Evolutionary conservation across 2,797 vertebrate genomes (phyloP), one percentile per base, ranked within the genome.

Genomic region (Synaphobranchus kaupii): DNA sequence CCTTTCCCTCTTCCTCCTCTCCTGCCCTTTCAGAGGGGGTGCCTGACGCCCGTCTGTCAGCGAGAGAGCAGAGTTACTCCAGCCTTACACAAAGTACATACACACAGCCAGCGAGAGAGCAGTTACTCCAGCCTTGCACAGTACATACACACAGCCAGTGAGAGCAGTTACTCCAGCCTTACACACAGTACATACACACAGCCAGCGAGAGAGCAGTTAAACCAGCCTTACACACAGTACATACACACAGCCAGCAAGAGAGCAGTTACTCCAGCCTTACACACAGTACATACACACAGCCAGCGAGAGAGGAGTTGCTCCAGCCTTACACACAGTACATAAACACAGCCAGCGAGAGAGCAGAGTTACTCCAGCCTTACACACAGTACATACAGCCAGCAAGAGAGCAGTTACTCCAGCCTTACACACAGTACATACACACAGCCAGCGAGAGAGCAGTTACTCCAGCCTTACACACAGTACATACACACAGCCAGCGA

Each of bases 1-100:
- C 28, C 94, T 94, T 87, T 97, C 92, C 60, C 94, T 92, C 88
- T 89, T 93, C 90, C 97, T 95, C 88, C 93, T 95, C 84, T 95
- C 87, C 20, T 97, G 96, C 86, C 96, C 96, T 92, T 96, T 97
- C 94, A 97, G 86, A 0, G 90, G 95, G 47, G 97, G 96, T 0
- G 96, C 97, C 48, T 96, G 94, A 20, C 96, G 93, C n/a, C 98
- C 97, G 89, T 98, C 98, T 98, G 92, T 39, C 48, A 15, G 12
- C 0, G 1, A 48, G 85, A 68, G 89, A 54, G 82, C 10, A 22
- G 50, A 84, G 58, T 60, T 60, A 13, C 58, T 22, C 83, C 12
- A 86, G 1, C 83, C 1, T 31, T 1, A 8, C 34, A 4, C 4
- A 50, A 34, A 56, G 28, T 31, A 73, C n/a, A 12, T 9, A 39